A percentile compares a stretch with the other conserved stretches of the same genome.
phyloP scores from a whole-genome alignment of 2,113 vertebrate species.

The Anthoscopus minutus region DNA sequence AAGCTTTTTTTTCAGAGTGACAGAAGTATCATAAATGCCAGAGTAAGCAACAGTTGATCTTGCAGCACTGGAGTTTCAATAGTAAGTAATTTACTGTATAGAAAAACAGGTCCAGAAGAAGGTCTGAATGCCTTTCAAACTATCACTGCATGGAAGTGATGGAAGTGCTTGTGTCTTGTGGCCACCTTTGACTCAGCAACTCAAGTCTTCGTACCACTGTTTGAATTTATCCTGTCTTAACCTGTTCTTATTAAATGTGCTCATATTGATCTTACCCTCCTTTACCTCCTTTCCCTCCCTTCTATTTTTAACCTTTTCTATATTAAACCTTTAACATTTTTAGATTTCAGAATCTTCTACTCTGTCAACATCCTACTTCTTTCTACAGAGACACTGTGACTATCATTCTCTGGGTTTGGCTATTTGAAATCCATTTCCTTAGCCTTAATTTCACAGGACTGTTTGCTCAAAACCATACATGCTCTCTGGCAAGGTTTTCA shows the following conservation, averaged over 20 bases:
- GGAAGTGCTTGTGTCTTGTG: background rate
- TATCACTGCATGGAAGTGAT: background rate
- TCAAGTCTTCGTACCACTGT: background rate
- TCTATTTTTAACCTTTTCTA: background rate
- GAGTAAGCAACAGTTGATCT: background rate
- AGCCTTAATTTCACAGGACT: background rate
- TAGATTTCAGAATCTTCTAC: background rate
- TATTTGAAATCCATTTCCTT: background rate
- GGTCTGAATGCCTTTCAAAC: background rate
- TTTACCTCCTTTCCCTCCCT: background rate
- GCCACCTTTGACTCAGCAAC: background rate
- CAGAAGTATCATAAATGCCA: background rate
- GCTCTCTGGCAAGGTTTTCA: background rate
- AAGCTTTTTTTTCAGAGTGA: background rate
- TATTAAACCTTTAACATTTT: background rate
- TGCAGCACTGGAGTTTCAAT: background rate
- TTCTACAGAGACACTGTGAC: background rate
- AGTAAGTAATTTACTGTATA: background rate
- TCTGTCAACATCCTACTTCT: background rate
- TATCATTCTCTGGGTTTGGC: background rate
- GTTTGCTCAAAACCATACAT: background rate
- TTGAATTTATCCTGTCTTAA: background rate
- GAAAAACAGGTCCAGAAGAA: background rate
- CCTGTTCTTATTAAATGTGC: background rate
- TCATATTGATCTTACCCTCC: background rate